Percentiles rank a stretch among this genome's conserved stretches.
These are phyloP conservation scores for Agriopis leucophaearia DNA, from an alignment of 2,888 invertebrate species.

Conservation along the genomic window DNA sequence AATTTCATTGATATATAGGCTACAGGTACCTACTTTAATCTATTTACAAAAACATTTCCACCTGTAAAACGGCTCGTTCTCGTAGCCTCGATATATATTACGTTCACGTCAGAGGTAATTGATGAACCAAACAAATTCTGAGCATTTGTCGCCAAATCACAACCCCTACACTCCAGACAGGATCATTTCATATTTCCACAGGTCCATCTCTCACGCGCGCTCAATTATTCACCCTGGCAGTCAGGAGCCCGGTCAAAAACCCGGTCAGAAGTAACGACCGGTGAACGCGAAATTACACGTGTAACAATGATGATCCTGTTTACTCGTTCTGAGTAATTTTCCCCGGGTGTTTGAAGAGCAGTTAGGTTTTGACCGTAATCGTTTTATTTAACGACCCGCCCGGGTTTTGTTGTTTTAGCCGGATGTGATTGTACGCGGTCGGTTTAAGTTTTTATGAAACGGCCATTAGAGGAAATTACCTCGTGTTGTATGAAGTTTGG, in stretches of 20 bases:
- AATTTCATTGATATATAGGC: too few species aligned
- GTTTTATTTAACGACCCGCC: constrained; percentile 69
- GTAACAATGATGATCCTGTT: constrained; percentile 81
- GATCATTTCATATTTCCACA: constrained; percentile 81
- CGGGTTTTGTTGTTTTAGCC: constrained; percentile 49
- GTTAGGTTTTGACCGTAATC: constrained; percentile 73
- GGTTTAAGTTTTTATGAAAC: constrained; percentile 53
- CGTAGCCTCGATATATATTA: not conserved
- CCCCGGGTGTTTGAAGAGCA: constrained; percentile 72
- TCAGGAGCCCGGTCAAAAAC: constrained; percentile 48
- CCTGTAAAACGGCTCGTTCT: not conserved
- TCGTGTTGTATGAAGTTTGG: constrained; percentile 23
- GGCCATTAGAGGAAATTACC: constrained; percentile 33
- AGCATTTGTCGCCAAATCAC: constrained; percentile 35
- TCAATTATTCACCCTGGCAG: constrained; percentile 77
- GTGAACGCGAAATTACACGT: constrained; percentile 81
- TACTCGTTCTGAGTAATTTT: constrained; percentile 70
- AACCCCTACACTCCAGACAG: constrained; percentile 63
- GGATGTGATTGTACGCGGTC: constrained; percentile 54
- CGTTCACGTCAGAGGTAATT: not conserved
- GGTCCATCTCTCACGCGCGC: constrained; percentile 75
- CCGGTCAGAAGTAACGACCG: constrained; percentile 79
- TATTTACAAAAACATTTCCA: too few species aligned
- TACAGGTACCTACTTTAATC: too few species aligned
- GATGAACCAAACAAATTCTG: constrained; percentile 6